Evolutionary conservation across 2,888 invertebrate genomes (phyloP), one percentile per base, ranked within the genome.

Genomic region (Agrilus biguttatus): DNA sequence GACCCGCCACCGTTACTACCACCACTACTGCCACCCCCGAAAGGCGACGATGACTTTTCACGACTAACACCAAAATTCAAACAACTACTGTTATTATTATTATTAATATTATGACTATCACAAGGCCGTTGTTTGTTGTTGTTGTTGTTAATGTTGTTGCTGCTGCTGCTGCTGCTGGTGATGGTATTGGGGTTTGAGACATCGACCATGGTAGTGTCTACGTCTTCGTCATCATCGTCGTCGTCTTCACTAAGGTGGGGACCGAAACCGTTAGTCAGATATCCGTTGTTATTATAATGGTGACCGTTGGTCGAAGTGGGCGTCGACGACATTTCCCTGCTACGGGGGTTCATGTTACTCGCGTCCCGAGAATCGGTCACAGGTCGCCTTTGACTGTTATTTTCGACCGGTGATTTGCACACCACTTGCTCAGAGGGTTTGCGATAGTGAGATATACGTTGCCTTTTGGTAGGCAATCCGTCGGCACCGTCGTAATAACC

Each of bases 371-470:
- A 63, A 53, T 69, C 67, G 14, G 65, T 65, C 38, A 59, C 49
- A 23, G 66, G 65, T 39, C 66, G 55, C 34, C 65, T 55, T 50
- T 63, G 65, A 44, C 55, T 59, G 45, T 59, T 62, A 43, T 58
- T 57, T 45, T 60, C 68, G 10, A 67, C 68, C 44, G 71, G 70
- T 46, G 70, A 69, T 50, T 70, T 58, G 47, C 56, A 55, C 48
- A 48, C 50, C 46, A 45, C 50, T 55, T 56, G 57, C 54, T 62
- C 58, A 61, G 72, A 63, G 19, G 73, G 75, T 57, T 81, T 80
- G 53, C 74, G 77, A 62, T 81, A 86, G 69, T 84, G 84, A 61
- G 91, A 89, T 65, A 92, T 88, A 61, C 92, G 80, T 62, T 78
- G 85, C 67, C 84, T 83, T 70, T 92, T 91, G 46, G 71, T 73